Conservation (phyloP, 2,888 invertebrate genomes). For the Cephus nigrinus region DNA sequence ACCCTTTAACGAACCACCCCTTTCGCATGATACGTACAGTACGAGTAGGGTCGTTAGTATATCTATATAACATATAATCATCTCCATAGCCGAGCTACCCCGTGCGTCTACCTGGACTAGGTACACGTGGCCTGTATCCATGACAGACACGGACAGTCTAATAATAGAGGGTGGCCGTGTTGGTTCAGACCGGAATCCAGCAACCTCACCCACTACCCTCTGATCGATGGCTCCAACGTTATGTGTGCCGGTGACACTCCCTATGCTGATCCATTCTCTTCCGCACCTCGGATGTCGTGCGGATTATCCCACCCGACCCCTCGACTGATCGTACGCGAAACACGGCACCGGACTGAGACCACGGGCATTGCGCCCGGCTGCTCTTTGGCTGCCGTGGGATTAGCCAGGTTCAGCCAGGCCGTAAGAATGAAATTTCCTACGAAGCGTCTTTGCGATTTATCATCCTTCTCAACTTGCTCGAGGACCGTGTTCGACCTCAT, state of each 20-base stretch:
- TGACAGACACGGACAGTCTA: background rate
- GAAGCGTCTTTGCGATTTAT: background rate
- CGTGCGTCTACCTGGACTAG: background rate
- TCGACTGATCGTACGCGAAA: background rate
- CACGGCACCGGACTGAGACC: background rate
- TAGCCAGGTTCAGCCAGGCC: background rate
- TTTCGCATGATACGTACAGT: background rate
- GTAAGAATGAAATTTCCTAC: background rate
- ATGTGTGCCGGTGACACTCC: conserved; percentile 23
- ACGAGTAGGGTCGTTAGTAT: background rate
- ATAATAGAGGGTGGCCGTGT: background rate
- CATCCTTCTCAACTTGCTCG: background rate
- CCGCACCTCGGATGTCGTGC: conserved; percentile 7
- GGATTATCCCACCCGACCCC: background rate
- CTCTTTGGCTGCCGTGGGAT: background rate
- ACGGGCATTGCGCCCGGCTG: background rate
- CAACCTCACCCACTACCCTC: background rate
- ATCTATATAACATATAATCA: background rate
- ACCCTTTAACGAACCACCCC: background rate
- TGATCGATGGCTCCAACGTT: conserved; percentile 9
- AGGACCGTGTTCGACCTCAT: background rate
- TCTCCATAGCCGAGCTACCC: background rate
- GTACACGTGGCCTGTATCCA: background rate
- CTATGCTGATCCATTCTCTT: conserved; percentile 10
- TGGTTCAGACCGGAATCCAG: background rate